Percentiles rank a stretch among this genome's conserved stretches.
phyloP scores from a whole-genome alignment of 2,888 invertebrate species.

The Synergus gifuensis region DNA sequence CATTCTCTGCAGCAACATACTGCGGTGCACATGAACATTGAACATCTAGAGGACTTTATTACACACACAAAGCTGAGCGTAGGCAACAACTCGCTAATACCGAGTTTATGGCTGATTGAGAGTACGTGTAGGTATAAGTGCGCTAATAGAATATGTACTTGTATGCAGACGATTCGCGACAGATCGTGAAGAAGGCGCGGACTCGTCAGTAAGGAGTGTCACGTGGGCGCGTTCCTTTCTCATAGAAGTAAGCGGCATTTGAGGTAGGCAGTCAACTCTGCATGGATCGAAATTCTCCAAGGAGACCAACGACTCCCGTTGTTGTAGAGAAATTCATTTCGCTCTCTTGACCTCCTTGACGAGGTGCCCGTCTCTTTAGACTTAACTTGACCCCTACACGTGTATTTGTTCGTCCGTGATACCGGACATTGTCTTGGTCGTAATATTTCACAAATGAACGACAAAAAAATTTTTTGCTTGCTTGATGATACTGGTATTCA shows the following conservation, averaged over 20 bases:
- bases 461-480: background rate
- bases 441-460: constrained; percentile 4
- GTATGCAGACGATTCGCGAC: constrained; percentile 31
- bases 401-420: constrained; percentile 19
- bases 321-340: constrained; percentile 47
- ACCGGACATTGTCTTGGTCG: constrained; percentile 22
- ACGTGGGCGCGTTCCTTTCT: constrained; percentile 65
- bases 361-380: constrained; percentile 4
- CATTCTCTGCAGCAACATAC: constrained; percentile 6
- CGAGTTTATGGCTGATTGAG: background rate
- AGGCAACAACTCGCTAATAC: background rate
- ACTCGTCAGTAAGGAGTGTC: constrained; percentile 66
- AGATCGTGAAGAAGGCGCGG: constrained; percentile 51
- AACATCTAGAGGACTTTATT: background rate
- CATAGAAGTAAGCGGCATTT: constrained; percentile 55
- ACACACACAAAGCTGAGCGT: background rate
- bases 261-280: constrained; percentile 43
- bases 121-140: constrained; percentile 39
- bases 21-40: background rate
- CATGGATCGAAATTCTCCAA: constrained; percentile 50
- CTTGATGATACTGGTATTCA: background rate
- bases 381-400: constrained; percentile 30
- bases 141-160: constrained; percentile 34
- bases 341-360: constrained; percentile 41
- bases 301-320: constrained; percentile 38